Conservation (phyloP, 1,140 invertebrate genomes). For the Habropoda laboriosa region DNA sequence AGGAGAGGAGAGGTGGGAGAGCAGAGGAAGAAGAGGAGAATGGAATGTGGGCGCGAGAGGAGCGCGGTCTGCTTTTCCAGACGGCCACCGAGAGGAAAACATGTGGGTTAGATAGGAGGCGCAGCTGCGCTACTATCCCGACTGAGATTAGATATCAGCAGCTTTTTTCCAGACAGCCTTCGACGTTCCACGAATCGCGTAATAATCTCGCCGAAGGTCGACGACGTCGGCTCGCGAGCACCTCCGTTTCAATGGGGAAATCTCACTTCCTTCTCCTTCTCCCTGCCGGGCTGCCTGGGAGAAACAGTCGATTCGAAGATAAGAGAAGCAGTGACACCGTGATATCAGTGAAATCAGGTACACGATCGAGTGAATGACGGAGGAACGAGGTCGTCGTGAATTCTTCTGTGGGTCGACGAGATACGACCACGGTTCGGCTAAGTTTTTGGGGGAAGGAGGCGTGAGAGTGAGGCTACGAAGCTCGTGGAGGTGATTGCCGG, state of each 20-base stretch:
- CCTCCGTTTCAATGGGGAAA: conserved; percentile 48
- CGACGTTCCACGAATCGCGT: conserved; percentile 64
- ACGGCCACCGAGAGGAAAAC: conserved; percentile 36
- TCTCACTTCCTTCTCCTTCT: conserved; percentile 22
- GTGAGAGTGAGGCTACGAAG: too few species aligned
- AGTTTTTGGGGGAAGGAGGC: too few species aligned
- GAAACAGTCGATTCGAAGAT: neutral
- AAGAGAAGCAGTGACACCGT: too few species aligned
- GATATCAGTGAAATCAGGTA: neutral
- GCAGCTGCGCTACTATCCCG: conserved; percentile 54
- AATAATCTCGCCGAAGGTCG: conserved; percentile 67
- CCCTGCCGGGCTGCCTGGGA: too few species aligned
- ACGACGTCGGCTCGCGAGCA: conserved; percentile 40
- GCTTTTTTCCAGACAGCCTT: conserved; percentile 63
- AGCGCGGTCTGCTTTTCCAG: conserved; percentile 52
- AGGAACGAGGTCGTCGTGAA: neutral
- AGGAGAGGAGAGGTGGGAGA: neutral
- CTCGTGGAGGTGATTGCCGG: too few species aligned
- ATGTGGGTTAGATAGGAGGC: conserved; percentile 49
- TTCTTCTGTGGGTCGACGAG: too few species aligned
- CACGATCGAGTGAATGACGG: neutral
- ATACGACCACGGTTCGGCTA: too few species aligned
- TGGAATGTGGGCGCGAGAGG: conserved; percentile 31
- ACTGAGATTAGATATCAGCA: conserved; percentile 65
- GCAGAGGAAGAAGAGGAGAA: neutral